A percentile compares a stretch with the other conserved stretches of the same genome.
These are phyloP conservation scores for Melanchra persicariae DNA, from an alignment of 2,888 invertebrate genomes.

Conservation along the genomic window DNA sequence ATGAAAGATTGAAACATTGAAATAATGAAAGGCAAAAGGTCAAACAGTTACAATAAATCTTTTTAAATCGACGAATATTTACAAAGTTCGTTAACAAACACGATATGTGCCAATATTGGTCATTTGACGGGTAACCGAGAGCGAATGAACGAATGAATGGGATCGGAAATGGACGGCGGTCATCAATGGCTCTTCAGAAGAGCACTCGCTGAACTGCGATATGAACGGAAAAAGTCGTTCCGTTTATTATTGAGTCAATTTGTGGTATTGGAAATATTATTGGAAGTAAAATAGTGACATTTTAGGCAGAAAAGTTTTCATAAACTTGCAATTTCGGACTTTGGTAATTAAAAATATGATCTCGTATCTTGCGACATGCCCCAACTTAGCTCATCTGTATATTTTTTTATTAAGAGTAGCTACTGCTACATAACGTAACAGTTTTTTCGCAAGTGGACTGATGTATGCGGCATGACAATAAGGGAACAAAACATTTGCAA, in stretches of 20 bases:
- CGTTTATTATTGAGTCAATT: conserved; percentile 19
- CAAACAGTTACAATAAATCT: too few relatives aligned
- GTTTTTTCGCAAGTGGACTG: too few relatives aligned
- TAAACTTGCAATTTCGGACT: background rate
- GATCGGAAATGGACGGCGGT: conserved; percentile 32
- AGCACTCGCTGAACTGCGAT: conserved; percentile 37
- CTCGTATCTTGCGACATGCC: too few relatives aligned
- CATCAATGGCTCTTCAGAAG: conserved; percentile 44
- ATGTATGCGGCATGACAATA: too few relatives aligned
- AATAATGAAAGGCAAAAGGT: background rate
- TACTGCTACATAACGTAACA: too few relatives aligned
- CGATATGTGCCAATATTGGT: conserved; percentile 31
- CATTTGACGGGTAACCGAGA: conserved; percentile 35
- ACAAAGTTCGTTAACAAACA: conserved; percentile 10
- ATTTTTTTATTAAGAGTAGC: too few relatives aligned
- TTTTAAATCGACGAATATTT: conserved; percentile 3
- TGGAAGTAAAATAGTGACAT: background rate
- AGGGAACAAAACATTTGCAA: too few relatives aligned
- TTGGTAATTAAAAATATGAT: too few relatives aligned
- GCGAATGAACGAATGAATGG: conserved; percentile 37
- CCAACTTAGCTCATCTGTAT: too few relatives aligned
- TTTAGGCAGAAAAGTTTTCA: background rate
- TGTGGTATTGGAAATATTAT: conserved; percentile 7
- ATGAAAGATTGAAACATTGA: too few relatives aligned
- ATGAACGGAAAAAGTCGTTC: conserved; percentile 26